These are phyloP conservation scores for Crotalus adamanteus DNA, from an alignment of 2,797 vertebrate genomes.

Conservation along the genomic window DNA sequence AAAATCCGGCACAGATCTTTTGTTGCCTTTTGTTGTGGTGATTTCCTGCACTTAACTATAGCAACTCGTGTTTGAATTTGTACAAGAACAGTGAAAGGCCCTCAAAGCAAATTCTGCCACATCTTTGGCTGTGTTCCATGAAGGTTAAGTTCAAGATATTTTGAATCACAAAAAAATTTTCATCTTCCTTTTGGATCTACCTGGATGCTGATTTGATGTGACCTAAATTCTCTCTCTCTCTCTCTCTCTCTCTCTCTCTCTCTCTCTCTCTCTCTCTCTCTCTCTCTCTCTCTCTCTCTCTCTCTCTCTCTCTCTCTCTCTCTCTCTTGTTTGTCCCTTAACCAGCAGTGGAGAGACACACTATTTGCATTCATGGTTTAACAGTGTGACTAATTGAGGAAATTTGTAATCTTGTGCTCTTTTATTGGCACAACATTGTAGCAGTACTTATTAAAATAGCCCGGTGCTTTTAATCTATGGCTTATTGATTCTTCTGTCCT, in stretches of 20 bases:
- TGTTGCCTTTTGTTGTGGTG: background rate
- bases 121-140: background rate
- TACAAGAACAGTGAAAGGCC: background rate
- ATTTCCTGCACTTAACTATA: background rate
- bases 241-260: no score
- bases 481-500: constrained; percentile 57
- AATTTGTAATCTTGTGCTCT: constrained; percentile 63
- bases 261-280: background rate
- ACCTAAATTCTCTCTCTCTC: constrained; percentile 46
- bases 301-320: background rate
- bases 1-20: background rate
- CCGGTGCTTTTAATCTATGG: constrained; percentile 57
- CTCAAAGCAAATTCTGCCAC: background rate
- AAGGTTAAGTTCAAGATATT: background rate
- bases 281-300: background rate
- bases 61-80: background rate
- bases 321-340: constrained; percentile 8
- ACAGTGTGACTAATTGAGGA: constrained; percentile 64
- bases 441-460: constrained; percentile 59
- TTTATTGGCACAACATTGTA: constrained; percentile 53
- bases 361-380: constrained; percentile 57
- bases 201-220: constrained; percentile 38
- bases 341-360: constrained; percentile 42
- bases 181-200: constrained; percentile 11
- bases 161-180: background rate